phyloP scores from a whole-genome alignment of 2,888 invertebrate species.

The Electrophaes corylata region DNA sequence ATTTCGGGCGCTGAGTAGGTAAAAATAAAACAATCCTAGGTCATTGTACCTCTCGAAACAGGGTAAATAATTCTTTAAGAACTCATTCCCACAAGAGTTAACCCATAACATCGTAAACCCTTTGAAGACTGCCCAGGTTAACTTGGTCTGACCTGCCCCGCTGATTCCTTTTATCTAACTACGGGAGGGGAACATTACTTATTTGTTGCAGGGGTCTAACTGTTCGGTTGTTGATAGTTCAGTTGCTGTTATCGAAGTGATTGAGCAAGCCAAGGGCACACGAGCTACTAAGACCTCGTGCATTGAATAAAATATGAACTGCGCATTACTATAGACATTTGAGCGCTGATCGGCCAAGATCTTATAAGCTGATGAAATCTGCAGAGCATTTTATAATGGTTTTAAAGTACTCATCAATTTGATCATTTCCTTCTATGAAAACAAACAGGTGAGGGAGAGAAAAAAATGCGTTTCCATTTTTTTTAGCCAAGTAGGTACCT shows the following conservation, averaged over 20 bases:
- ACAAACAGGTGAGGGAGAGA: too few species aligned
- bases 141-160: constrained; percentile 34
- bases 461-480: too few species aligned
- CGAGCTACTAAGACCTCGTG: constrained; percentile 52
- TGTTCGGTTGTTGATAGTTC: constrained; percentile 42
- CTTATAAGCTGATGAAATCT: not conserved
- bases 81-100: constrained; percentile 44
- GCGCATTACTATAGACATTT: constrained; percentile 46
- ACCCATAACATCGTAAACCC: constrained; percentile 50
- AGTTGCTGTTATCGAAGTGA: constrained; percentile 55
- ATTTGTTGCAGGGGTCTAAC: constrained; percentile 23
- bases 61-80: constrained; percentile 40
- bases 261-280: constrained; percentile 54
- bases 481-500: too few species aligned
- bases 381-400: too few species aligned
- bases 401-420: too few species aligned
- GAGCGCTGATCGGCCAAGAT: constrained; percentile 4
- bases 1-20: constrained; percentile 22
- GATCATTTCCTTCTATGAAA: too few species aligned
- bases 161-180: constrained; percentile 6
- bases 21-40: constrained; percentile 38
- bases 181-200: constrained; percentile 15
- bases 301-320: constrained; percentile 54
- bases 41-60: constrained; percentile 38
- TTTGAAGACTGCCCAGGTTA: constrained; percentile 44